Evolutionary conservation across 1,140 invertebrate genomes (phyloP).

Genomic region (Ptiloglossa arizonensis): DNA sequence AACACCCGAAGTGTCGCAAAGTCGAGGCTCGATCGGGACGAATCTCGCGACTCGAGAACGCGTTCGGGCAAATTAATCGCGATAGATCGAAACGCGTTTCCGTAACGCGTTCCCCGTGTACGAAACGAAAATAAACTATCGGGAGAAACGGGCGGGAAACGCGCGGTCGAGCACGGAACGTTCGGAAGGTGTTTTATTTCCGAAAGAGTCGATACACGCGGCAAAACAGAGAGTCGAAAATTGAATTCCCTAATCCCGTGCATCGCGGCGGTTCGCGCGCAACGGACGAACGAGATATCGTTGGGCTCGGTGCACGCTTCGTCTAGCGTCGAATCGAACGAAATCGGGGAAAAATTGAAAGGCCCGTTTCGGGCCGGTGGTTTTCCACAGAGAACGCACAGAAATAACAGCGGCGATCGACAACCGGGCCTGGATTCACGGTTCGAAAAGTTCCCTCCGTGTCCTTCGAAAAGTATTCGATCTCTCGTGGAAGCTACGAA

Average conservation of each 20-base stretch:
- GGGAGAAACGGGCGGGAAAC: neutral
- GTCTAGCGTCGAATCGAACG: neutral
- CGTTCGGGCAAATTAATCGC: no score
- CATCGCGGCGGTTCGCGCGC: neutral
- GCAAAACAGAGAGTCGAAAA: neutral
- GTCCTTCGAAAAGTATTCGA: no score
- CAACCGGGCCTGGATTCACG: no score
- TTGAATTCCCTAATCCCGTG: constrained; percentile 13
- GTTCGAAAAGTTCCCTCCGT: no score
- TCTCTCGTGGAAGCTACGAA: no score
- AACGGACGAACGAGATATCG: neutral
- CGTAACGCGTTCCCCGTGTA: no score
- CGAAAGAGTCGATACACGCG: neutral
- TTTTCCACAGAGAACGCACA: neutral
- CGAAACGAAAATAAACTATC: neutral
- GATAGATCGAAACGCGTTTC: no score
- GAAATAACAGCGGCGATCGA: neutral
- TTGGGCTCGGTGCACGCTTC: neutral
- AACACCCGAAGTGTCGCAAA: no score
- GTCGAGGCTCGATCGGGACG: no score
- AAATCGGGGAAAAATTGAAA: neutral
- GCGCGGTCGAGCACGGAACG: neutral
- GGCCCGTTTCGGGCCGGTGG: neutral
- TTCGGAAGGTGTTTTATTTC: neutral
- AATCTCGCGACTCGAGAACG: no score